These are phyloP conservation scores for Paradoxurus hermaphroditus DNA, from an alignment of 2,113 vertebrate genomes.

Conservation along the genomic window DNA sequence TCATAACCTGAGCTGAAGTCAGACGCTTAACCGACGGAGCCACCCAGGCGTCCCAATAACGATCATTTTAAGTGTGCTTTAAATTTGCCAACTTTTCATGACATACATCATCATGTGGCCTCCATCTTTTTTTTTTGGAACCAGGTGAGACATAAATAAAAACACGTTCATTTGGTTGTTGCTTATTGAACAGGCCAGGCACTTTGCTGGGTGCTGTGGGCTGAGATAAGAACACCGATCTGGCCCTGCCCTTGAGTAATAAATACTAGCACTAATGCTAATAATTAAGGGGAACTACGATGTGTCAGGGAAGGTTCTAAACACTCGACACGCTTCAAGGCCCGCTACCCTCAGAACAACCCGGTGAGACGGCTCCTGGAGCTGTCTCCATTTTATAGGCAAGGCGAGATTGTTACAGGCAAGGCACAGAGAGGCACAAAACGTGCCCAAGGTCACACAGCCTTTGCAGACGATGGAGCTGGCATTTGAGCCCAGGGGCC, in stretches of 20 bases:
- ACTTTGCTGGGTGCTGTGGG: neutral
- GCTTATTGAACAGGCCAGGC: neutral
- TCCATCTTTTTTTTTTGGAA: neutral
- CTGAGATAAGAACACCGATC: neutral
- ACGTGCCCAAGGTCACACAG: neutral
- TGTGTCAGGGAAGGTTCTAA: too few relatives aligned
- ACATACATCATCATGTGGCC: neutral
- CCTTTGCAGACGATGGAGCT: neutral
- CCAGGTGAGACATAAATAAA: neutral
- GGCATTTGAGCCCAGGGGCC: neutral
- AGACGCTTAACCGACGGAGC: too few relatives aligned
- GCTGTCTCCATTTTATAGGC: neutral
- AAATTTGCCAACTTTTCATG: neutral
- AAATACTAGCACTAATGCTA: neutral
- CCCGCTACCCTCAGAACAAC: neutral
- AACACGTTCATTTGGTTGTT: neutral
- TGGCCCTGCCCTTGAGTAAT: neutral
- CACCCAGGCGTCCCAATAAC: too few relatives aligned
- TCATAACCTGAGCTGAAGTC: too few relatives aligned
- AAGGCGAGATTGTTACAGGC: neutral
- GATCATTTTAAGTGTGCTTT: neutral
- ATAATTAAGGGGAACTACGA: neutral
- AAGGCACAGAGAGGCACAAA: neutral
- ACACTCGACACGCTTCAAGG: neutral
- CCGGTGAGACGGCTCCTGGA: fast-evolving